Conservation (phyloP, 1,140 invertebrate species). For the Danaus melanippus region DNA sequence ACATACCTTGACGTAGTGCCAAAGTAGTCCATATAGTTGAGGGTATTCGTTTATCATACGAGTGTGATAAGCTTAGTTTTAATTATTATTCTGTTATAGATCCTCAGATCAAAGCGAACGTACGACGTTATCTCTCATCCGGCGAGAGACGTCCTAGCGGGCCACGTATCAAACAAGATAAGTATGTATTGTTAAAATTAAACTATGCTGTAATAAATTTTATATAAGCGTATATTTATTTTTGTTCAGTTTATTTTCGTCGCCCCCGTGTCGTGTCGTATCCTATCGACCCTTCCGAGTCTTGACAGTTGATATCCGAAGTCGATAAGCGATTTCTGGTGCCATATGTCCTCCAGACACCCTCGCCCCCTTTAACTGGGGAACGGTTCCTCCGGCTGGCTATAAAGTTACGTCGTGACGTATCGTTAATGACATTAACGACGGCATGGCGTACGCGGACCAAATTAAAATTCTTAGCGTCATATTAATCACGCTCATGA, state of each 20-base stretch:
- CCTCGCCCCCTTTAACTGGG: conserved; percentile 15
- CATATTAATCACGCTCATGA: too few relatives aligned
- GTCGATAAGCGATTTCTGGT: conserved; percentile 44
- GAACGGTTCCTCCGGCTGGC: background rate
- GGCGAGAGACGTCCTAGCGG: conserved; percentile 52
- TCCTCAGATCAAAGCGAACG: conserved; percentile 86
- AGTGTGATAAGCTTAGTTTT: too few relatives aligned
- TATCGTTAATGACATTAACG: conserved; percentile 3
- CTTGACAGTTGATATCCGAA: conserved; percentile 58
- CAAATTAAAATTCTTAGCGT: background rate
- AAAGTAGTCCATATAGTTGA: too few relatives aligned
- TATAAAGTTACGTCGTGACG: conserved; percentile 1
- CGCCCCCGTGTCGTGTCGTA: conserved; percentile 11
- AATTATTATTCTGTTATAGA: conserved; percentile 72
- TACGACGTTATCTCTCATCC: conserved; percentile 80
- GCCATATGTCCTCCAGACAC: conserved; percentile 45
- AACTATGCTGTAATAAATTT: background rate
- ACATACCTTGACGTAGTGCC: too few relatives aligned
- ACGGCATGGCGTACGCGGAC: background rate
- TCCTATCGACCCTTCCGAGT: conserved; percentile 31
- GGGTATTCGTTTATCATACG: too few relatives aligned
- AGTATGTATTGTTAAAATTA: conserved; percentile 40
- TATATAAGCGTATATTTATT: conserved; percentile 1
- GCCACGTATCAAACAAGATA: conserved; percentile 51
- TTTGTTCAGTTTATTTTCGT: conserved; percentile 21